Base-by-base conservation (phyloP, 2,113 vertebrate species). In the Bostrychus sinensis region DNA sequence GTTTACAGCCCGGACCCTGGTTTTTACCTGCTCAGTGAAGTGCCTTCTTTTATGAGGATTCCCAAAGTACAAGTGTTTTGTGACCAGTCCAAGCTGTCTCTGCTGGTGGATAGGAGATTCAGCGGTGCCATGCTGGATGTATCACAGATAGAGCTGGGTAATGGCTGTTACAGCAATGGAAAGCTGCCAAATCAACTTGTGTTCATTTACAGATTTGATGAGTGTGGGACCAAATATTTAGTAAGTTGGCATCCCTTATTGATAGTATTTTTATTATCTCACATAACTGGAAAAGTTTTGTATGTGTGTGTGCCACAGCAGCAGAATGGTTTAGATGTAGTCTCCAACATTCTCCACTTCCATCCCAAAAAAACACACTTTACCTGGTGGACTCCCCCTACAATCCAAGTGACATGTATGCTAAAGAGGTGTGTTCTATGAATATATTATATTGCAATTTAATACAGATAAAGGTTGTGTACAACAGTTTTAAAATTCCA, bases 1-100 rank as follows among this genome's bases (percentile, higher is more conserved):
- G n/a, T n/a, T n/a, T n/a, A n/a, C n/a, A n/a, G n/a, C n/a, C n/a
- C n/a, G n/a, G n/a, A n/a, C 1, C 81, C 70, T n/a, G 74, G 67
- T 1, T 55, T 80, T 5, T 43, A 56, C 23, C 10, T 36, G 62
- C 26, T 75, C 0, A 7, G 54, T 5, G 65, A 73, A 0, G 37
- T 77, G 0, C 66, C 75, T 41, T 65, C 66, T 2, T 6, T 57
- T 9, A 10, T 30, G 46, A 32, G 12, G 0, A 14, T 75, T 50
- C 89, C 87, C 13, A 54, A 19, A 14, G 36, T 87, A 0, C 75
- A 80, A 56, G 79, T 90, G 68, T 85, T 62, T 16, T 90, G 89
- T 6, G 66, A 83, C 5, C 56, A 77, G 0, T 75, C 60, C 1
- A 55, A 34, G 3, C 13, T 90, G 7, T 78, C 61, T 0, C 11